Percentiles rank a stretch among this genome's conserved stretches.
phyloP scores from a whole-genome alignment of 2,888 invertebrate genomes.

The Syritta pipiens region DNA sequence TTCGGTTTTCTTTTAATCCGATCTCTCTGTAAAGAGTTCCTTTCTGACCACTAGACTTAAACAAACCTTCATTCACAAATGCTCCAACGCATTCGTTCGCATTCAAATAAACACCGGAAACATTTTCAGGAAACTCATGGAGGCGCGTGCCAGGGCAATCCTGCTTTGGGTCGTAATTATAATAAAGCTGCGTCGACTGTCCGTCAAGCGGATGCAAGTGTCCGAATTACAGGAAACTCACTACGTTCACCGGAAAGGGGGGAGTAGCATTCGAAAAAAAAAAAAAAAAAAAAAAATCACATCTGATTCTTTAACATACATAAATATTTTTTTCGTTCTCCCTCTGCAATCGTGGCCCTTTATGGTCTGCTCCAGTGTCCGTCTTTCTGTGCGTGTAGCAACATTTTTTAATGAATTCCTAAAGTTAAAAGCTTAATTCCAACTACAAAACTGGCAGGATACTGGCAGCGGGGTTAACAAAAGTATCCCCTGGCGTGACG shows the following conservation, averaged over 20 bases:
- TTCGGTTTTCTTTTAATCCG: too few relatives aligned
- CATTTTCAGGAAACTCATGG: slow-evolving; percentile 62
- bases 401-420: slow-evolving; percentile 63
- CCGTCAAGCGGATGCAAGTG: slow-evolving; percentile 66
- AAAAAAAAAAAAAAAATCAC: slow-evolving; percentile 43
- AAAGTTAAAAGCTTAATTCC: slow-evolving; percentile 63
- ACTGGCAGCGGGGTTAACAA: slow-evolving; percentile 27
- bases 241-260: slow-evolving; percentile 52
- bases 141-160: slow-evolving; percentile 64
- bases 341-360: too few relatives aligned
- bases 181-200: slow-evolving; percentile 65
- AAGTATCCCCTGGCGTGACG: slow-evolving; percentile 68
- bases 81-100: slow-evolving; percentile 30
- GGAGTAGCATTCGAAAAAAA: too few relatives aligned
- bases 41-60: neutral
- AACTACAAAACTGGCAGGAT: slow-evolving; percentile 39
- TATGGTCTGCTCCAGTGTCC: neutral
- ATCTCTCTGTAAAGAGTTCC: too few relatives aligned
- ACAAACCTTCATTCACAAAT: neutral
- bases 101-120: slow-evolving; percentile 63
- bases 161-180: slow-evolving; percentile 68
- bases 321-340: slow-evolving; percentile 8
- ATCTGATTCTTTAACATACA: slow-evolving; percentile 40
- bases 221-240: slow-evolving; percentile 68
- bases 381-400: slow-evolving; percentile 1